phyloP scores from a whole-genome alignment of 2,113 vertebrate species.

The Macquaria ambigua region DNA sequence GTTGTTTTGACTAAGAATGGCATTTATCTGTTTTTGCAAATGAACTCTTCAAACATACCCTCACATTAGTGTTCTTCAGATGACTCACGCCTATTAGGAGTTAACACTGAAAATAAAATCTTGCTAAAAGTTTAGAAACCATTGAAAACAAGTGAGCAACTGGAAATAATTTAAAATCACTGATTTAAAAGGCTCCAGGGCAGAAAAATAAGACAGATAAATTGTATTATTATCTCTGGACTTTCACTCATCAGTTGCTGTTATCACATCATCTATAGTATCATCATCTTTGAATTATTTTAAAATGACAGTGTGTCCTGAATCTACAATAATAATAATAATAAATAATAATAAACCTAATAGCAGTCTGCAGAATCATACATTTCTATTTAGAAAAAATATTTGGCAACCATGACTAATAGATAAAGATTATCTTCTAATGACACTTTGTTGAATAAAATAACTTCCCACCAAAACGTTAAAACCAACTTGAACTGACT shows the following conservation, averaged over 20 bases:
- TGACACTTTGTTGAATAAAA: not conserved
- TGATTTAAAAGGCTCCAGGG: too few relatives aligned
- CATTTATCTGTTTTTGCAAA: too few relatives aligned
- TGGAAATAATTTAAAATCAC: not conserved
- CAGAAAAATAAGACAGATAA: too few relatives aligned
- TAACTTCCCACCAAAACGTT: not conserved
- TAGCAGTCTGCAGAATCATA: conserved; percentile 14
- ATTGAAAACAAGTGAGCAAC: not conserved
- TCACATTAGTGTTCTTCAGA: not conserved
- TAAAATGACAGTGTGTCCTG: not conserved
- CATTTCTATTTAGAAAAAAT: conserved; percentile 20
- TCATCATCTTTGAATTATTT: not conserved
- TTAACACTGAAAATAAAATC: too few relatives aligned
- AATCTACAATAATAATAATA: conserved; percentile 10
- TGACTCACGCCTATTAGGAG: not conserved
- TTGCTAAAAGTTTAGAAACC: not conserved
- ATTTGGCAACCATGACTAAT: conserved; percentile 8
- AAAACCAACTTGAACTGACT: too few relatives aligned
- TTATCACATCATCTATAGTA: not conserved
- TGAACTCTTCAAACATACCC: too few relatives aligned
- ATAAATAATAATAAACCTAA: too few relatives aligned
- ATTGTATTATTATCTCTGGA: not conserved
- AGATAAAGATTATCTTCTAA: not conserved
- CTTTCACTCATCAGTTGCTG: not conserved
- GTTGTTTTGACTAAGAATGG: too few relatives aligned